phyloP scores from a whole-genome alignment of 2,113 vertebrate species.

The Pogonocichla stellata region DNA sequence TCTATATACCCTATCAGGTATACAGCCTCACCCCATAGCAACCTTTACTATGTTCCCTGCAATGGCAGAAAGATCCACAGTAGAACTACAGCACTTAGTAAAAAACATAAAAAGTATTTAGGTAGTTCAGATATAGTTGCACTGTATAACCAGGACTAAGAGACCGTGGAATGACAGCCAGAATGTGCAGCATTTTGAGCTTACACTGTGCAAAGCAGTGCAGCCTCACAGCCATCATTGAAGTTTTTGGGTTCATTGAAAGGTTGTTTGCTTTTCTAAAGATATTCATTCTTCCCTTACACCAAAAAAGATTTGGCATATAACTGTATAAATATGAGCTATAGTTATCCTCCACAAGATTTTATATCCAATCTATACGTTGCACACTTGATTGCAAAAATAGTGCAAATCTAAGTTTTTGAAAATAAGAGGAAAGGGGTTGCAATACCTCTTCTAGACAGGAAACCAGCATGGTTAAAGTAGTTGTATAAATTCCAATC shows the following conservation, averaged over 20 bases:
- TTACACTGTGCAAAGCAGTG: not conserved
- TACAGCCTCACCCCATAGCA: not conserved
- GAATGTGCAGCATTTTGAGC: not conserved
- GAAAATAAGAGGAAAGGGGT: not conserved
- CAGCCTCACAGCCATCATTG: not conserved
- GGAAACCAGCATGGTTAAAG: not conserved
- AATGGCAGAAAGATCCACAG: not conserved
- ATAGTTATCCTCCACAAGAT: not conserved
- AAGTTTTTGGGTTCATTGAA: not conserved
- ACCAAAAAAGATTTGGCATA: not conserved
- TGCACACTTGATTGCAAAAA: not conserved
- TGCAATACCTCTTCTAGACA: not conserved
- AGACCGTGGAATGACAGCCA: accelerated
- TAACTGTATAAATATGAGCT: not conserved
- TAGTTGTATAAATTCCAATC: not conserved
- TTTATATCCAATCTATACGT: not conserved
- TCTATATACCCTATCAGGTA: not conserved
- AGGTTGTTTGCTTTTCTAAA: not conserved
- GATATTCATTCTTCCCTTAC: not conserved
- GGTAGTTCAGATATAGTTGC: not conserved
- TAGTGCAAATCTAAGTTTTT: not conserved
- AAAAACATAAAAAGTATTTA: not conserved
- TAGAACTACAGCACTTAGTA: not conserved
- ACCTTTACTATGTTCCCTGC: not conserved
- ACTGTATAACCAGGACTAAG: not conserved